A percentile compares a stretch with the other conserved stretches of the same genome.
Evolutionary conservation across 1,140 invertebrate species (phyloP).

Genomic region (Pogonomyrmex barbatus): DNA sequence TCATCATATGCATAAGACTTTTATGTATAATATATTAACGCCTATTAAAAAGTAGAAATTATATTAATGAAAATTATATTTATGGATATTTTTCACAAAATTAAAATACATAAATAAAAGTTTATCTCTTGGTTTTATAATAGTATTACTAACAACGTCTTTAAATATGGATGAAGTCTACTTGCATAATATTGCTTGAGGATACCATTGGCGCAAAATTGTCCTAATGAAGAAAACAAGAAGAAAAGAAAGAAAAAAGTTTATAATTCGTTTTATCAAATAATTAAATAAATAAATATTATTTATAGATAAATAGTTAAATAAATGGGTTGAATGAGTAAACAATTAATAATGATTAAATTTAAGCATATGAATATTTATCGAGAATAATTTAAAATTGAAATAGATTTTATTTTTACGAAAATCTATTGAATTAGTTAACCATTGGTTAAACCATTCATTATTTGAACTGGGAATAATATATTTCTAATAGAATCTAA

Average conservation of each 20-base stretch:
- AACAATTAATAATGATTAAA: not conserved
- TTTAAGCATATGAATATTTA: conserved; percentile 1
- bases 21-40: not conserved
- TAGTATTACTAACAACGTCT: not conserved
- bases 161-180: not conserved
- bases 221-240: not conserved
- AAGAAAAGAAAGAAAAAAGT: not conserved
- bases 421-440: conserved; percentile 15
- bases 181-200: not conserved
- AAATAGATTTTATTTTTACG: conserved; percentile 16
- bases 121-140: not conserved
- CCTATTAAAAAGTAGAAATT: not conserved
- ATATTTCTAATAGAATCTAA: conserved; percentile 32
- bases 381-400: conserved; percentile 18
- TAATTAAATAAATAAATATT: not conserved
- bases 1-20: not conserved
- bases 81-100: not conserved
- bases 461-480: not conserved
- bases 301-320: not conserved
- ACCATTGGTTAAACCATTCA: conserved; percentile 15
- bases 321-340: not conserved
- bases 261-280: not conserved
- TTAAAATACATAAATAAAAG: not conserved
- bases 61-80: not conserved
- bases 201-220: not conserved